Evolutionary conservation across 1,140 invertebrate genomes (phyloP), one percentile per base, ranked within the genome.

Genomic region (Rhagoletis pomonella): DNA sequence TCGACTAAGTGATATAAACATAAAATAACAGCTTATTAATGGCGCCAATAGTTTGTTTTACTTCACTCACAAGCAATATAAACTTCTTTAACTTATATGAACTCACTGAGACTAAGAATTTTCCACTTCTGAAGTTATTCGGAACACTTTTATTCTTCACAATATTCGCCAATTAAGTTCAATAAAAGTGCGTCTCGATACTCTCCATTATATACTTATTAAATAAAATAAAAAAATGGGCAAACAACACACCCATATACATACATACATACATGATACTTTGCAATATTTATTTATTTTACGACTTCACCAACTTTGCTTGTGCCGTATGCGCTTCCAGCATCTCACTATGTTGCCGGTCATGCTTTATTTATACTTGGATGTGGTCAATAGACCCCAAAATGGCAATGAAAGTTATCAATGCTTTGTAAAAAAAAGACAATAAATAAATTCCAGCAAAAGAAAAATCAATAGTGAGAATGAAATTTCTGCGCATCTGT

Each of bases 231-330:
- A 55, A 5, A 55, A 55, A 55, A 55, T 10, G 17, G 1, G 39
- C 19, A 19, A 42, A 42, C 39, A 10, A 67, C 0, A 67, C 10
- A 14, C 3, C 29, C 3, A 39, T 12, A 67, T 7, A 42, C 9
- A 39, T 55, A 55, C 50, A 55, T 55, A 67, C 7, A 42, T 39
- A 29, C 19, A 7, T 4, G 1, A 4, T 29, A 29, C 3, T 42
- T 42, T 67, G 10, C 19, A 67, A 67, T 67, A 67, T 73, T 47
- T 73, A n/a, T 73, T 73, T 73, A 73, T 6, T 47, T 73, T 73
- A 1, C 4, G 1, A 44, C 39, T 73, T 17, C 29, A 29, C 17
- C 14, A 7, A 55, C 50, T 47, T 47, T 44, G 12, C 17, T 62
- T 59, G 60, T 4, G 60, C 60, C 7, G 29, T 29, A n/a, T 14